These are phyloP conservation scores for Athripsodes cinereus DNA, from an alignment of 2,888 invertebrate species.

Conservation along the genomic window DNA sequence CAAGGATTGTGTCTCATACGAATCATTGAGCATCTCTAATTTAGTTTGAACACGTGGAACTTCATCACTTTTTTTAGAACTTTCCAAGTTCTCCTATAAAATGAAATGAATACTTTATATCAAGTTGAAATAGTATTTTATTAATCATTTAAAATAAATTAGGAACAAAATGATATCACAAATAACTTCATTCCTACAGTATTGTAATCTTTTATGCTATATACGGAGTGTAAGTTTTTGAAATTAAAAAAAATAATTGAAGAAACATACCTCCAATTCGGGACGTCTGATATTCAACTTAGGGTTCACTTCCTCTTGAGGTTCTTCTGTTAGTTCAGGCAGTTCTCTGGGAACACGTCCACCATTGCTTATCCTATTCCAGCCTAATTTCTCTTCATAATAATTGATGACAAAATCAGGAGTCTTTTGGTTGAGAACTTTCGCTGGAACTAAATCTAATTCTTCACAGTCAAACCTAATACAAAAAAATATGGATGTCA, in stretches of 20 bases:
- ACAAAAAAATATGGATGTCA: no score
- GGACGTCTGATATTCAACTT: constrained; percentile 1
- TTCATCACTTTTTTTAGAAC: not conserved
- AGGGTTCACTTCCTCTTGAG: not conserved
- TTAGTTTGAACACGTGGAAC: not conserved
- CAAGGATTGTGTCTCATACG: not conserved
- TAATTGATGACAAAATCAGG: constrained; percentile 60
- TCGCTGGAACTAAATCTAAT: constrained; percentile 58
- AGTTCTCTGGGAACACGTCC: constrained; percentile 21
- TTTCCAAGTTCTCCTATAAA: not conserved
- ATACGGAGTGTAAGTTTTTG: no score
- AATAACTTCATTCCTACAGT: no score
- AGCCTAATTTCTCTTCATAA: constrained; percentile 44
- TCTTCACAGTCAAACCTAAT: constrained; percentile 54
- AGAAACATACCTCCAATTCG: constrained; percentile 11
- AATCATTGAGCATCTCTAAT: not conserved
- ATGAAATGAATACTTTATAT: no score
- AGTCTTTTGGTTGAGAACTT: constrained; percentile 53
- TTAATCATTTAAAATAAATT: no score
- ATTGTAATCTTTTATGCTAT: no score
- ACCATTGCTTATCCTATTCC: constrained; percentile 14
- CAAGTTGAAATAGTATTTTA: no score
- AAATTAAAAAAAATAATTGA: no score
- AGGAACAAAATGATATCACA: no score
- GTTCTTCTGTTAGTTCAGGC: constrained; percentile 17